These are phyloP conservation scores for Spialia ferax DNA, from an alignment of 2,888 invertebrate species.

Conservation along the genomic window DNA sequence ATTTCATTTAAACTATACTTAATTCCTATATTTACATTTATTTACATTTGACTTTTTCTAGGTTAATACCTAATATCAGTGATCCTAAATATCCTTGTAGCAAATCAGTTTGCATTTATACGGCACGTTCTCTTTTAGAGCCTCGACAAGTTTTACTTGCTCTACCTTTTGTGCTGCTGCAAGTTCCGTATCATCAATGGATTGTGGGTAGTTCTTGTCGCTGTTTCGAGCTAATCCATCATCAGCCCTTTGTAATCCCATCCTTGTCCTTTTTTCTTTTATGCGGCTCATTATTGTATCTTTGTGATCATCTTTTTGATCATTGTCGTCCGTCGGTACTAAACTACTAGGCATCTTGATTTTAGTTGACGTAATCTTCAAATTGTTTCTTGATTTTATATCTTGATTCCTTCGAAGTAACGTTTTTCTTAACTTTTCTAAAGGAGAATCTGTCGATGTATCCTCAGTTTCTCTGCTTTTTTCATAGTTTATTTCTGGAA, in stretches of 20 bases:
- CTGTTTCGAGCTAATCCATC: neutral
- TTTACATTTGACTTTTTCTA: neutral
- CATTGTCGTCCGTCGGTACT: neutral
- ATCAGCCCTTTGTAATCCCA: neutral
- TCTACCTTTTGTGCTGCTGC: conserved; percentile 14
- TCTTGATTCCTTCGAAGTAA: conserved; percentile 14
- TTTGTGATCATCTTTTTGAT: neutral
- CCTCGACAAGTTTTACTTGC: conserved; percentile 22
- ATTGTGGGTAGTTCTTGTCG: neutral
- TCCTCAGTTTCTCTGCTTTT: neutral
- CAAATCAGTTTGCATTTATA: conserved; percentile 76
- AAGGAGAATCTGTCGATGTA: conserved; percentile 8
- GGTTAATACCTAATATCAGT: neutral
- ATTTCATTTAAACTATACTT: neutral
- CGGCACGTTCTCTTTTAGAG: conserved; percentile 67
- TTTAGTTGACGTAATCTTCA: neutral
- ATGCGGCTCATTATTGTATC: neutral
- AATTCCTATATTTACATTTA: conserved; percentile 1
- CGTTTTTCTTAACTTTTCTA: conserved; percentile 16
- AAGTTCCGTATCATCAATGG: conserved; percentile 1
- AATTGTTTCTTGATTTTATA: neutral
- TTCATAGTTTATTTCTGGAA: neutral
- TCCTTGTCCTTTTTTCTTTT: neutral
- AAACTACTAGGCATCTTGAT: conserved; percentile 1
- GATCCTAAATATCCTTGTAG: conserved; percentile 53